A percentile compares a stretch with the other conserved stretches of the same genome.
These are phyloP conservation scores for Patiria miniata DNA, from an alignment of 35 echinoderm and acorn worm genomes.

Conservation along the genomic window DNA sequence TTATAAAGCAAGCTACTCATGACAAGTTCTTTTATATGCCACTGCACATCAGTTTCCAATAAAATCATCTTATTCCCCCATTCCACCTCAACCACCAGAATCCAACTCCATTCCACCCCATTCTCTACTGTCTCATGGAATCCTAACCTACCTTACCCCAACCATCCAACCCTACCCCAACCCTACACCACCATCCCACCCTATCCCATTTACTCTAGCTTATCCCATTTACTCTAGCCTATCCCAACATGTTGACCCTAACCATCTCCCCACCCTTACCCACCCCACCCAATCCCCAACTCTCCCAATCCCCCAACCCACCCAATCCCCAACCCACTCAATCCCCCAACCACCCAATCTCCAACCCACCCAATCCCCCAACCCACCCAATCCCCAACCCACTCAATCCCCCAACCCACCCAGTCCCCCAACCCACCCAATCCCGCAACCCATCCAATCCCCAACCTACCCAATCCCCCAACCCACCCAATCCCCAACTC, in stretches of 20 bases:
- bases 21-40: too few species aligned
- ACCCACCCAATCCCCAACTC: neutral
- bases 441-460: neutral
- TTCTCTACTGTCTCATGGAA: too few species aligned
- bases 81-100: too few species aligned
- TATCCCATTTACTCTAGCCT: neutral
- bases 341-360: neutral
- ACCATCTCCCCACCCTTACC: neutral
- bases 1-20: too few species aligned
- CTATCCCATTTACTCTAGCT: neutral
- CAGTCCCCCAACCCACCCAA: neutral
- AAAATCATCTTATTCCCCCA: too few species aligned
- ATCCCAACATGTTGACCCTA: neutral
- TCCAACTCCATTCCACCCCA: too few species aligned
- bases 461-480: neutral
- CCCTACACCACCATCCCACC: too few species aligned
- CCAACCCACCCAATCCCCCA: neutral
- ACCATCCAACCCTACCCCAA: too few species aligned
- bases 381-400: neutral
- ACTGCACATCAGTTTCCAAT: too few species aligned
- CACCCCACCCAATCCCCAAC: neutral
- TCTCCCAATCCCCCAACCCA: neutral
- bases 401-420: neutral
- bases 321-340: neutral
- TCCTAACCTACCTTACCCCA: too few species aligned